phyloP scores from a whole-genome alignment of 2,797 vertebrate genomes.

The Enteromius afrohamiltoni region DNA sequence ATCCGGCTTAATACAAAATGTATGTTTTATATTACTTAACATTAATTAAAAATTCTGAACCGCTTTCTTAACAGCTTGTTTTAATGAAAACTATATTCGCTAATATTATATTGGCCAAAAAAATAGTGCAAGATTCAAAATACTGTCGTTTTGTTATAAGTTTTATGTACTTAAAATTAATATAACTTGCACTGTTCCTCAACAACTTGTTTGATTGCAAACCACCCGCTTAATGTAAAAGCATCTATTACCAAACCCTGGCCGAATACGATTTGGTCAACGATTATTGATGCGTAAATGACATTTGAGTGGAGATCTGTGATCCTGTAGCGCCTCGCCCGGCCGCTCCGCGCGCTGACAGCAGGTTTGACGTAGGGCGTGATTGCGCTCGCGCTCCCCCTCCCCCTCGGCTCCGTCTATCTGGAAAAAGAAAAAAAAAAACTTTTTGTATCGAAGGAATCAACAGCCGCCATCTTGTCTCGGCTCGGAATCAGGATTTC shows the following conservation, averaged over 20 bases:
- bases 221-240: background rate
- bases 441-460: constrained; percentile 93
- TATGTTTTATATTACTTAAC: background rate
- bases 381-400: constrained; percentile 81
- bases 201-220: background rate
- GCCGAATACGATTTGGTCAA: background rate
- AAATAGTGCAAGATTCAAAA: background rate
- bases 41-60: background rate
- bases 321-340: constrained; percentile 65
- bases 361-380: constrained; percentile 77
- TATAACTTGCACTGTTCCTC: background rate
- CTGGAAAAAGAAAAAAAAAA: constrained; percentile 81
- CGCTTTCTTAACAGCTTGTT: background rate
- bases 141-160: background rate
- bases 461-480: constrained; percentile 99
- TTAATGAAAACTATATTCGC: background rate
- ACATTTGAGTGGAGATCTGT: background rate
- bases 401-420: constrained; percentile 72
- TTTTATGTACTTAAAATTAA: background rate
- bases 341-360: constrained; percentile 27
- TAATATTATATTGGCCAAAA: background rate
- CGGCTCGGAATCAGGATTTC: constrained; percentile 78
- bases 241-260: background rate
- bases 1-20: no score
- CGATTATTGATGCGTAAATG: background rate